Base-by-base conservation (phyloP, 1,140 invertebrate genomes). In the Drosophila mojavensis region DNA sequence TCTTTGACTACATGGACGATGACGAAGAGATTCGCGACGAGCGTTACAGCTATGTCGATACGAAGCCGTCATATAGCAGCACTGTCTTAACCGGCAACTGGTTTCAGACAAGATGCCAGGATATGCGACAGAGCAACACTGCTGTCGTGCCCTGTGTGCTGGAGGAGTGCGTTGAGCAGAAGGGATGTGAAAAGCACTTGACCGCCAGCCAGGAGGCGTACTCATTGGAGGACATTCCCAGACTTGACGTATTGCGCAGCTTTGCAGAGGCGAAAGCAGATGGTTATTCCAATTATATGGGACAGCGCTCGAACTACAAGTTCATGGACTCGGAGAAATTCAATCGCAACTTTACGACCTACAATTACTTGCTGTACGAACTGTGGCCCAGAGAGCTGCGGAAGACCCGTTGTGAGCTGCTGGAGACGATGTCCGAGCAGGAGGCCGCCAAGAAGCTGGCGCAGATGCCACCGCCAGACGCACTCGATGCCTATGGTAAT, bases 311-410 rank as follows among this genome's bases (percentile, higher is more conserved):
- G 3, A 60, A 30, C 13, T 9, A 43, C 0, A 60, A 64, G 5
- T 24, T 15, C n/a, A 0, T 61, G n/a, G 55, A 79, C 33, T 60
- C 28, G n/a, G 75, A 74, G 17, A 47, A 63, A 28, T 77, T 51
- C 17, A 24, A 26, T 3, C 39, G 50, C 3, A 86, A 86, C 33
- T 86, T 54, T 47, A 88, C 79, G 10, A 58, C 83, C 0, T 39
- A 65, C n/a, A 70, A 73, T 45, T 67, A 68, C 0, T 48, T 86
- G n/a, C 33, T 70, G 0, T 89, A 74, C 26, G 62, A 79, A 4
- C 43, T 78, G 20, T 24, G 69, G 7, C 84, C 84, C 4, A 56
- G 69, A 4, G 61, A 43, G 5, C 5, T 28, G 3, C 39, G 30
- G 15, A 33, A 58, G 26, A 33, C 51, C 20, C 39, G 26, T 17